Evolutionary conservation across 2,888 invertebrate genomes (phyloP).

Genomic region (Polyploca ridens): DNA sequence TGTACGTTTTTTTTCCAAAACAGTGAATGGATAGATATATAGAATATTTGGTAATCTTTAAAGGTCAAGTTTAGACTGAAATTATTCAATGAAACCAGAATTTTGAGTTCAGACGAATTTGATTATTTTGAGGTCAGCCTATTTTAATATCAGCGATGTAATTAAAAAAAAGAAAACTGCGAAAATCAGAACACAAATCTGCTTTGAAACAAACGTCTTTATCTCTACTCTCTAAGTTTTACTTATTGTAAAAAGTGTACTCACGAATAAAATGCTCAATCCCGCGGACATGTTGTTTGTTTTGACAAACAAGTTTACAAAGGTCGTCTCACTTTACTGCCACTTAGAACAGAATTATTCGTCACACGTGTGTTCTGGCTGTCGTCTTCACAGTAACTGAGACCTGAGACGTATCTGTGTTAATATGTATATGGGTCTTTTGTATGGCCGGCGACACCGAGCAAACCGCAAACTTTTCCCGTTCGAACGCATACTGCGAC

Average conservation of each 20-base stretch:
- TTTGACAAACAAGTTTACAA: neutral
- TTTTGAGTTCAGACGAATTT: too few relatives aligned
- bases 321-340: neutral
- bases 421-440: neutral
- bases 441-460: neutral
- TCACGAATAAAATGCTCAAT: conserved; percentile 9
- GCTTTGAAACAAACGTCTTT: too few relatives aligned
- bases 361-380: neutral
- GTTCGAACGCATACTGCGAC: conserved; percentile 2
- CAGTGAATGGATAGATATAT: too few relatives aligned
- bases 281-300: conserved; percentile 9
- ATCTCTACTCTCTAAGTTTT: too few relatives aligned
- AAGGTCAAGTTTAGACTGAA: too few relatives aligned
- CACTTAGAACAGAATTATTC: neutral
- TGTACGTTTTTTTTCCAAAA: too few relatives aligned
- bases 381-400: neutral
- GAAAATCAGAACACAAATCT: too few relatives aligned
- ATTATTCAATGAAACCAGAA: too few relatives aligned
- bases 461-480: neutral
- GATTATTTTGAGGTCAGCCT: too few relatives aligned
- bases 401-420: neutral
- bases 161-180: too few relatives aligned
- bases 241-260: neutral
- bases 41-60: too few relatives aligned
- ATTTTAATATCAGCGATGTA: too few relatives aligned